Evolutionary conservation across 2,888 invertebrate species (phyloP).

Genomic region (Lasioglossum oenotherae): DNA sequence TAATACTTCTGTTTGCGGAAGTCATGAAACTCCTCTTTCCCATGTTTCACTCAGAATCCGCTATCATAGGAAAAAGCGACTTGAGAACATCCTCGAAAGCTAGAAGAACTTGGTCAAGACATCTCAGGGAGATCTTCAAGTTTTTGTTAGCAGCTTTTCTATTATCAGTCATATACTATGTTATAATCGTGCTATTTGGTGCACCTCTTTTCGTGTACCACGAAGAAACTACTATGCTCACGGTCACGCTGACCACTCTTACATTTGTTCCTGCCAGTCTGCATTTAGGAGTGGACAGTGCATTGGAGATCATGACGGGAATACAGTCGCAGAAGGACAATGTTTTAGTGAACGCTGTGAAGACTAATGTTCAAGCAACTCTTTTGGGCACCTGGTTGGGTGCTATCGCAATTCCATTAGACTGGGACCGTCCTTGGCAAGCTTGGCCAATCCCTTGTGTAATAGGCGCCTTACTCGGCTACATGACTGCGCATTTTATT

Average conservation of each 20-base stretch:
- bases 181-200: slow-evolving; percentile 88
- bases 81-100: slow-evolving; percentile 81
- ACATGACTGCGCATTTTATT: slow-evolving; percentile 86
- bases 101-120: slow-evolving; percentile 83
- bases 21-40: slow-evolving; percentile 85
- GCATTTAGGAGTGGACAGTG: slow-evolving; percentile 87
- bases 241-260: slow-evolving; percentile 87
- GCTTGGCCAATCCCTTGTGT: slow-evolving; percentile 91
- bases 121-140: slow-evolving; percentile 85
- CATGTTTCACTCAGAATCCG: slow-evolving; percentile 73
- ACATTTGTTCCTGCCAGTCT: slow-evolving; percentile 88
- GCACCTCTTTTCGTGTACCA: slow-evolving; percentile 88
- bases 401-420: slow-evolving; percentile 93
- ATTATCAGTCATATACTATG: slow-evolving; percentile 86
- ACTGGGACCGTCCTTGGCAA: slow-evolving; percentile 97
- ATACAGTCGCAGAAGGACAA: slow-evolving; percentile 83
- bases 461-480: slow-evolving; percentile 89
- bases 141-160: slow-evolving; percentile 84
- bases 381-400: slow-evolving; percentile 93
- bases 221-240: slow-evolving; percentile 89
- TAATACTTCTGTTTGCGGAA: slow-evolving; percentile 85
- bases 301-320: slow-evolving; percentile 86
- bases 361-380: slow-evolving; percentile 87
- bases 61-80: slow-evolving; percentile 77
- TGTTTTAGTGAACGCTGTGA: slow-evolving; percentile 85